Conservation (phyloP, 2,113 vertebrate genomes). For the Girardinichthys multiradiatus region DNA sequence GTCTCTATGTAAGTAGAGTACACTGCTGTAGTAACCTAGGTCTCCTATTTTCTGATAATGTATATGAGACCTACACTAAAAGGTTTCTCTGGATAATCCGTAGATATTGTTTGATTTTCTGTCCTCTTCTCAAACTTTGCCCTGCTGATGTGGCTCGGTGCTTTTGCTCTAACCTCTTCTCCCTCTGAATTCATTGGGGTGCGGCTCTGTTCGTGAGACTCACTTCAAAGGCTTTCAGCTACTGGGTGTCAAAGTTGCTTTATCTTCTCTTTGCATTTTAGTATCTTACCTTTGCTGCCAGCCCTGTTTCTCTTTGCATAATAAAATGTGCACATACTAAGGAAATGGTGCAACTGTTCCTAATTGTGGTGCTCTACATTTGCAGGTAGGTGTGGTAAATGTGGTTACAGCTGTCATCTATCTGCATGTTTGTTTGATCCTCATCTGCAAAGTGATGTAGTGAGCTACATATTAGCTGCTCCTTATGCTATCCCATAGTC, state of each 20-base stretch:
- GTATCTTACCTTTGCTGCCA: conserved; percentile 33
- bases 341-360: conserved; percentile 38
- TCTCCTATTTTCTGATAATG: background rate
- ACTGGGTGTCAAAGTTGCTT: conserved; percentile 28
- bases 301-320: conserved; percentile 37
- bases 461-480: background rate
- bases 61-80: background rate
- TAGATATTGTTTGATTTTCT: background rate
- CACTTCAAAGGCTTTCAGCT: conserved; percentile 51
- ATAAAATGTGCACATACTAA: conserved; percentile 30
- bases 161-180: background rate
- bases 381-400: conserved; percentile 49
- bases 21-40: conserved; percentile 15
- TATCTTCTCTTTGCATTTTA: conserved; percentile 15
- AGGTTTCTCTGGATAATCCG: background rate
- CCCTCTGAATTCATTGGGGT: conserved; percentile 20
- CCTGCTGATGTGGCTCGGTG: background rate
- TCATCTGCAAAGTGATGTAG: background rate
- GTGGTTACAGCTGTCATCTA: conserved; percentile 40
- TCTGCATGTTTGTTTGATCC: conserved; percentile 13
- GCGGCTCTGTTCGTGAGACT: conserved; percentile 41
- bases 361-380: conserved; percentile 42
- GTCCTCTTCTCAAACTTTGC: background rate
- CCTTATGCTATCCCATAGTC: background rate
- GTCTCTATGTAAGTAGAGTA: conserved; percentile 14